Base-by-base conservation (phyloP, 1,140 invertebrate genomes). In the Littorina saxatilis region DNA sequence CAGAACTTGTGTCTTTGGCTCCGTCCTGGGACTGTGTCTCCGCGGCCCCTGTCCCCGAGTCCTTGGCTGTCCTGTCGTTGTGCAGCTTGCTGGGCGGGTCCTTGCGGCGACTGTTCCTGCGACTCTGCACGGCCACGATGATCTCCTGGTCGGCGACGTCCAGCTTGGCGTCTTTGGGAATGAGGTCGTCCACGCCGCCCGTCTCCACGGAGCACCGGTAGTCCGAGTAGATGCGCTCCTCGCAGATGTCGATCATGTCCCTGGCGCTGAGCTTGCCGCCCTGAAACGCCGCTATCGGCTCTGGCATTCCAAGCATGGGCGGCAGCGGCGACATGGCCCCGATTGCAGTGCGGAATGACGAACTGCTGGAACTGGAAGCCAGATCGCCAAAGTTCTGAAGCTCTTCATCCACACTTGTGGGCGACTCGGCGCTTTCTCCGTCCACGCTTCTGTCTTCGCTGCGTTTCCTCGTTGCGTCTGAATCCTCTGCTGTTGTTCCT, bases 221-320 rank as follows among this genome's bases (percentile, higher is more conserved):
- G 35, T 68, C 66, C 32, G 13, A 35, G 66, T 68, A 68, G 66
- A 68, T 68, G 35, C 66, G 66, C 66, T 68, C 66, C 66, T 68
- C 66, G 66, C 66, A 68, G 66, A 68, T 68, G 66, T 68, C 66
- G 66, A 68, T 68, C 66, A 68, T 68, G 66, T 68, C 66, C 35
- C 66, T 32, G 32, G 66, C 29, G 35, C 13, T 39, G 11, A 68
- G 66, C 23, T 5, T 13, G 66, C 66, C 35, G 66, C 66, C 35
- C 7, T 29, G 35, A 29, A 66, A 27, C 29, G 35, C 1, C 2
- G 27, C 5, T 2, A 39, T 2, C 2, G 1, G 3, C 9, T 68
- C 66, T 35, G 66, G 35, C 7, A 68, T 13, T 2, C 66, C 66
- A 13, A 68, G 66, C 66, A 68, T 68, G 11, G 66, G 32, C 13